These are phyloP conservation scores for Andricus grossulariae DNA, from an alignment of 1,140 invertebrate species.

Conservation along the genomic window DNA sequence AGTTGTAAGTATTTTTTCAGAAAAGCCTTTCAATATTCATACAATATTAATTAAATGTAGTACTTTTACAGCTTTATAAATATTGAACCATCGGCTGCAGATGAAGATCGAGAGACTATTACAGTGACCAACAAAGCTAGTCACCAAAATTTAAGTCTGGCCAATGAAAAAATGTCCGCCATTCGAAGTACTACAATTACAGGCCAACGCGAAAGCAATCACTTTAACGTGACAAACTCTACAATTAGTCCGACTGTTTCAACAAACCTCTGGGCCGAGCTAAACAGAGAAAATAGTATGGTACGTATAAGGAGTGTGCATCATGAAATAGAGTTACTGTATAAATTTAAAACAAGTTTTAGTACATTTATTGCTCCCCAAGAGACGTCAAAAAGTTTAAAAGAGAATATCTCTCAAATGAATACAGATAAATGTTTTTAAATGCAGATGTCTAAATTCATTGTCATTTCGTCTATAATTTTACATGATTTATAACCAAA, in stretches of 20 bases:
- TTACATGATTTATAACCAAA: no score
- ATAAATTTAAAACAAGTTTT: no score
- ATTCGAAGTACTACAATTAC: conserved; percentile 50
- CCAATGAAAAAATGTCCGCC: conserved; percentile 55
- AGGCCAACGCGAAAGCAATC: conserved; percentile 54
- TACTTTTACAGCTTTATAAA: conserved; percentile 79
- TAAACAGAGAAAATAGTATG: conserved; percentile 45
- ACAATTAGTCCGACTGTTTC: conserved; percentile 63
- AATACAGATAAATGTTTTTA: no score
- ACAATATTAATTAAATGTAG: conserved; percentile 5
- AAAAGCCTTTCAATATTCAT: no score
- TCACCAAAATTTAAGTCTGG: conserved; percentile 61
- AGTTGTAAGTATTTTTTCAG: no score
- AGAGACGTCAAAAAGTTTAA: no score
- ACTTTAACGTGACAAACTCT: conserved; percentile 64
- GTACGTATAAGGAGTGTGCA: conserved; percentile 33
- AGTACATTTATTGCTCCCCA: no score
- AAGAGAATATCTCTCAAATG: no score
- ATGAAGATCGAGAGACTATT: conserved; percentile 68
- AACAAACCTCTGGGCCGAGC: conserved; percentile 65
- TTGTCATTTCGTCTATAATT: no score
- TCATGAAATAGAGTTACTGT: no score
- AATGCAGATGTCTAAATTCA: no score
- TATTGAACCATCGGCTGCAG: conserved; percentile 82
- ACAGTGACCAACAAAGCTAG: conserved; percentile 66